These are phyloP conservation scores for Chrysotoxum bicinctum DNA, from an alignment of 2,888 invertebrate species.

Conservation along the genomic window DNA sequence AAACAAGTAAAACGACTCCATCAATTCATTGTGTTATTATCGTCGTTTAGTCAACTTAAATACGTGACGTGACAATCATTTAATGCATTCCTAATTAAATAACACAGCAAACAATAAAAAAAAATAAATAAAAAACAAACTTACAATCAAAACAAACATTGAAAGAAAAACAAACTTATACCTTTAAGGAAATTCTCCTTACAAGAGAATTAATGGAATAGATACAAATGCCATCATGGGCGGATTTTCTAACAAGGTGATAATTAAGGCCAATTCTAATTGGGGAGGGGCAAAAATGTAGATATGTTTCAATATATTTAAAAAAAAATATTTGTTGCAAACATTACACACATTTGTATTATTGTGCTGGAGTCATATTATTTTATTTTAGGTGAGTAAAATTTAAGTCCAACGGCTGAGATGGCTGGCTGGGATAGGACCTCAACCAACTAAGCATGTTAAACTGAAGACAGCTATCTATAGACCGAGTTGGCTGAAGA, in stretches of 20 bases:
- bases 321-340: too few species aligned
- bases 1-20: constrained; percentile 1
- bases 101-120: constrained; percentile 7
- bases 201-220: background rate
- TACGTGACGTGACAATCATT: constrained; percentile 63
- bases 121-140: background rate
- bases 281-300: too few species aligned
- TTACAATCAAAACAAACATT: background rate
- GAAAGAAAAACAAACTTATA: background rate
- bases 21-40: constrained; percentile 40
- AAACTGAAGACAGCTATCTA: too few species aligned
- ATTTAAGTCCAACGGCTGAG: too few species aligned
- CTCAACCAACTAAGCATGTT: too few species aligned
- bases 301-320: too few species aligned
- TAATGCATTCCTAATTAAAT: constrained; percentile 18
- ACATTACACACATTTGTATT: too few species aligned
- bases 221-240: background rate
- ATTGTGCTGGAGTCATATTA: too few species aligned
- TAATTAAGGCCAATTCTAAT: too few species aligned
- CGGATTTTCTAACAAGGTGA: background rate
- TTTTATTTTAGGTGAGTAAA: too few species aligned
- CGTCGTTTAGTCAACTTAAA: constrained; percentile 30
- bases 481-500: too few species aligned
- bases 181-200: background rate
- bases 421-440: too few species aligned